These are phyloP conservation scores for Helicoverpa zea DNA, from an alignment of 1,140 invertebrate genomes.

Conservation along the genomic window DNA sequence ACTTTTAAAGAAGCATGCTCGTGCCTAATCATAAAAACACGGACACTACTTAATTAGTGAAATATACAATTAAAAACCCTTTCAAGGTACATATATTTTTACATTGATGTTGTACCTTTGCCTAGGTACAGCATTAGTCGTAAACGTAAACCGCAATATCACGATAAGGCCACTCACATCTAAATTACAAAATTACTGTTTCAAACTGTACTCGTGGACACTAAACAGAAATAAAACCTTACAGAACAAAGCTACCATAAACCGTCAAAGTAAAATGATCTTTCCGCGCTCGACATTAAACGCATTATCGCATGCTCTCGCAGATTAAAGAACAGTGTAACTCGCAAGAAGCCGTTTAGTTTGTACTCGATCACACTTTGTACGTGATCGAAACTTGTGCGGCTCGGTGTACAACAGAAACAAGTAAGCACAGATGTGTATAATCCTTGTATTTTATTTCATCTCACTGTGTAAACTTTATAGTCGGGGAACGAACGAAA, in stretches of 20 bases:
- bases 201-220: background rate
- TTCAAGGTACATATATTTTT: too few species aligned
- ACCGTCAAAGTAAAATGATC: conserved; percentile 44
- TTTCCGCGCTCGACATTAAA: conserved; percentile 43
- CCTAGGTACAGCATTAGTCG: background rate
- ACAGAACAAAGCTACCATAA: conserved; percentile 26
- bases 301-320: conserved; percentile 45
- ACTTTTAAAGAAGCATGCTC: too few species aligned
- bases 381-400: conserved; percentile 61
- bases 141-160: background rate
- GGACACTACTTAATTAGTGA: too few species aligned
- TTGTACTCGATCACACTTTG: conserved; percentile 56
- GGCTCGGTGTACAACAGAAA: conserved; percentile 50
- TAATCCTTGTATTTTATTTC: conserved; percentile 47
- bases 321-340: conserved; percentile 54
- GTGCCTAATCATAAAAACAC: too few species aligned
- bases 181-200: conserved; percentile 37
- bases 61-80: too few species aligned
- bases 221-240: conserved; percentile 24
- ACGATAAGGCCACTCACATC: background rate
- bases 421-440: conserved; percentile 43
- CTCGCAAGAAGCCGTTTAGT: conserved; percentile 58
- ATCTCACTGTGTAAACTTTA: conserved; percentile 23
- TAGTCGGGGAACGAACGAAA: conserved; percentile 7
- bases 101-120: too few species aligned